Conservation (phyloP, 2,113 vertebrate species). For the Melanocharis versteri region DNA sequence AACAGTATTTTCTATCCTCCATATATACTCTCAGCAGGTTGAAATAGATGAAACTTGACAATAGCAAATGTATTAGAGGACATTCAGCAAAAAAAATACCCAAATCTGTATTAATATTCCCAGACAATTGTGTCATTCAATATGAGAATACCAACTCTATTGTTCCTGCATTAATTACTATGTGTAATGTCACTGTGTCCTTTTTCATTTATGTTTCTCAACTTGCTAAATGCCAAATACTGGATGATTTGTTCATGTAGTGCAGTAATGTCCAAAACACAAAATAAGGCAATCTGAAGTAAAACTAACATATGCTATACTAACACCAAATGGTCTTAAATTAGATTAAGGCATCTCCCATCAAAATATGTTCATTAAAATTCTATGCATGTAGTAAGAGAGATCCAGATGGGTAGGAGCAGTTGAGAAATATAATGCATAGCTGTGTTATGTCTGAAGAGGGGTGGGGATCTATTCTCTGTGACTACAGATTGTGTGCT, state of each 20-base stretch:
- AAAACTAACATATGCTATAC: not conserved
- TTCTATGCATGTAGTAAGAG: not conserved
- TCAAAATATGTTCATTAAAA: not conserved
- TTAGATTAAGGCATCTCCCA: not conserved
- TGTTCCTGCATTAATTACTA: not conserved
- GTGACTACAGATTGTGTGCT: not conserved
- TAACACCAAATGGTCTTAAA: not conserved
- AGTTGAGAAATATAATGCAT: conserved; percentile 51
- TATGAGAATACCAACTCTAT: not conserved
- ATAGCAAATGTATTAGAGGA: not conserved
- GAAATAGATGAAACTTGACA: not conserved
- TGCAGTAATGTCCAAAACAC: not conserved
- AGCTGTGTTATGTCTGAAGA: not conserved
- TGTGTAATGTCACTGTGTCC: not conserved
- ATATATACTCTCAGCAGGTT: not conserved
- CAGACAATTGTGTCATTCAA: not conserved
- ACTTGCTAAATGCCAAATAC: not conserved
- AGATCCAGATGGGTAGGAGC: not conserved
- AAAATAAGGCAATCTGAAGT: not conserved
- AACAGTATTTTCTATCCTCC: not conserved
- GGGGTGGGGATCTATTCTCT: not conserved
- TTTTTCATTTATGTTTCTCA: conserved; percentile 43
- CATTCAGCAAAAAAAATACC: not conserved
- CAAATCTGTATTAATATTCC: not conserved
- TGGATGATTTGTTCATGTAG: not conserved